Conservation (phyloP, 1,140 invertebrate genomes). For the Lepidurus packardi region DNA sequence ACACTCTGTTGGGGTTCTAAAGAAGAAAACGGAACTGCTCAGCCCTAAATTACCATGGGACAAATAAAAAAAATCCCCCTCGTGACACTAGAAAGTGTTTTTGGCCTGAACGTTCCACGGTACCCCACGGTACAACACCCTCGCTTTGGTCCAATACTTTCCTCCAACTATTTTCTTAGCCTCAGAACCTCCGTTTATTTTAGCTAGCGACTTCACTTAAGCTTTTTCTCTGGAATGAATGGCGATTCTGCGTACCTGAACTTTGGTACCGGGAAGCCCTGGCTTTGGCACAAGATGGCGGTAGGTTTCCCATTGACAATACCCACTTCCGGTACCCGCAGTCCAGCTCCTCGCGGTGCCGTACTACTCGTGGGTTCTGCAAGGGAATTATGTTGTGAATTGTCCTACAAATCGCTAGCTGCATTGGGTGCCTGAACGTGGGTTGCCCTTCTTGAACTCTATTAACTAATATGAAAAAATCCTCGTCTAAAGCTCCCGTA, state of each 20-base stretch:
- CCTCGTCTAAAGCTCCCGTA: no score
- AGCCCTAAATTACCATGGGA: background rate
- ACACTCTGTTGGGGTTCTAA: constrained; percentile 14
- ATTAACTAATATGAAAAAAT: no score
- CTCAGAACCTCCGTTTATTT: no score
- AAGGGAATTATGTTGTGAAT: background rate
- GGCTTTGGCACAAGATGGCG: constrained; percentile 48
- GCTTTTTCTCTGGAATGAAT: background rate
- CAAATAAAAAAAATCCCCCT: background rate
- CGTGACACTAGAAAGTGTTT: no score
- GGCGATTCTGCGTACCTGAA: constrained; percentile 41
- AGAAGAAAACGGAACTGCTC: background rate
- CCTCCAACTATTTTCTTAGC: no score
- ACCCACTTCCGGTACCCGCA: background rate
- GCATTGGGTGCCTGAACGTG: background rate
- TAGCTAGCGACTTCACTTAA: no score
- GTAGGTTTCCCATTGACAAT: constrained; percentile 22
- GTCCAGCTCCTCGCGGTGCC: constrained; percentile 38
- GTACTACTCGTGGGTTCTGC: constrained; percentile 41
- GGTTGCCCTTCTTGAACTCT: background rate
- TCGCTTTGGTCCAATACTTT: no score
- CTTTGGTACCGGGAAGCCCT: constrained; percentile 43
- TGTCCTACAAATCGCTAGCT: background rate
- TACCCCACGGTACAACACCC: background rate
- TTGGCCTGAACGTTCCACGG: background rate